Evolutionary conservation across 2,797 vertebrate genomes (phyloP).

Genomic region (Coregonus sp.): DNA sequence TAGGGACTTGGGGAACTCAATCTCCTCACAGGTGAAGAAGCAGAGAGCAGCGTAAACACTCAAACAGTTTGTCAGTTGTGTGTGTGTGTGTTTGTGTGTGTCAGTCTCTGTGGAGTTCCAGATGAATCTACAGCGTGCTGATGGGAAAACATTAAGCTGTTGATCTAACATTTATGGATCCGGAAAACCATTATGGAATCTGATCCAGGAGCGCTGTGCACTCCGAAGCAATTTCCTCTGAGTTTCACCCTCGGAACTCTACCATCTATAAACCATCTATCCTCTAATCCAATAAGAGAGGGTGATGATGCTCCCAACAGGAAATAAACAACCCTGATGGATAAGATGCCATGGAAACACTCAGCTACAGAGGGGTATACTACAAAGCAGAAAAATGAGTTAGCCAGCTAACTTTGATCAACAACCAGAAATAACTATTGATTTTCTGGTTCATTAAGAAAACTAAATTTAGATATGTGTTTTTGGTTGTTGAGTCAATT

Average conservation of each 20-base stretch:
- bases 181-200: slow-evolving; percentile 78
- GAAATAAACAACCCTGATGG: slow-evolving; percentile 43
- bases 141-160: slow-evolving; percentile 74
- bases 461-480: no score
- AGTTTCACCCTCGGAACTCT: slow-evolving; percentile 62
- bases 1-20: no score
- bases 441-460: no score
- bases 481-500: no score
- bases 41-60: no score
- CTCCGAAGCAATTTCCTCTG: slow-evolving; percentile 73
- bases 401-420: no score
- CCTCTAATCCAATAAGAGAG: slow-evolving; percentile 70
- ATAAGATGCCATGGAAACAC: slow-evolving; percentile 24
- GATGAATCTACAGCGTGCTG: slow-evolving; percentile 59
- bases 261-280: slow-evolving; percentile 47
- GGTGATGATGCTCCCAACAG: slow-evolving; percentile 55
- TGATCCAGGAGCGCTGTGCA: slow-evolving; percentile 60
- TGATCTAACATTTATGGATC: slow-evolving; percentile 72
- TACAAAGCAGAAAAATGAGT: no score
- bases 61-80: no score
- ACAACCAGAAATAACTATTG: no score
- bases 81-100: slow-evolving; percentile 11
- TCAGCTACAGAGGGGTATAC: not conserved
- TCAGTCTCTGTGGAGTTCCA: slow-evolving; percentile 22
- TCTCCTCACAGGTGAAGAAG: no score